Conservation (phyloP, 2,888 invertebrate genomes). For the Chloromyia formosa region DNA sequence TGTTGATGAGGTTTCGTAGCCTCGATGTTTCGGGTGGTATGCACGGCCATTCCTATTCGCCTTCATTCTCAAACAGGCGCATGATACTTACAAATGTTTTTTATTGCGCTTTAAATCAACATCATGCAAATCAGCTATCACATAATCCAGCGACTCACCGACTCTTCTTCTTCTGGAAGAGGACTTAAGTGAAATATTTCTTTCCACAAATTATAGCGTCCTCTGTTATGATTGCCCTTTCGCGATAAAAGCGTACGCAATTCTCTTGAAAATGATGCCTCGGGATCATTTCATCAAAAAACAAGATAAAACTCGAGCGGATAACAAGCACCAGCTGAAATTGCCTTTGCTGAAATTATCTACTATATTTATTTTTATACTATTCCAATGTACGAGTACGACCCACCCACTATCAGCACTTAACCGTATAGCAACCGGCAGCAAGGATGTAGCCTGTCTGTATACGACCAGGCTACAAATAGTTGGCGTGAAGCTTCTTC, state of each 20-base stretch:
- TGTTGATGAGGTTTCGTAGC: too few species aligned
- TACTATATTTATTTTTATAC: slow-evolving; percentile 30
- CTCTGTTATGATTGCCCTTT: background rate
- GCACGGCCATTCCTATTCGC: too few species aligned
- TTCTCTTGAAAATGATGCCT: slow-evolving; percentile 5
- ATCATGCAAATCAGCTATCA: too few species aligned
- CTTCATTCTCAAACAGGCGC: too few species aligned
- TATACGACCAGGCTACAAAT: background rate
- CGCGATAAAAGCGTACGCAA: background rate
- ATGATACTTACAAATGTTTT: too few species aligned
- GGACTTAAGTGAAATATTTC: too few species aligned
- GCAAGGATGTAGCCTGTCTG: background rate
- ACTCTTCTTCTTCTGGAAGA: too few species aligned
- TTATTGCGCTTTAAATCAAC: too few species aligned
- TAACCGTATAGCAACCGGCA: background rate
- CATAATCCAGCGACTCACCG: too few species aligned
- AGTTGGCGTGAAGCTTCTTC: slow-evolving; percentile 4
- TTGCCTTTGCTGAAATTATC: slow-evolving; percentile 10
- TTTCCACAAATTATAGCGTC: background rate
- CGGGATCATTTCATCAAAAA: background rate
- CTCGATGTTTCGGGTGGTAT: too few species aligned
- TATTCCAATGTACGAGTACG: slow-evolving; percentile 13
- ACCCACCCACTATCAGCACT: background rate
- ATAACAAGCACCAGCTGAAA: slow-evolving; percentile 24
- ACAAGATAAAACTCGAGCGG: slow-evolving; percentile 18